Evolutionary conservation across 2,113 vertebrate species (phyloP), one percentile per base, ranked within the genome.

Genomic region (Nothobranchius kuhntae): DNA sequence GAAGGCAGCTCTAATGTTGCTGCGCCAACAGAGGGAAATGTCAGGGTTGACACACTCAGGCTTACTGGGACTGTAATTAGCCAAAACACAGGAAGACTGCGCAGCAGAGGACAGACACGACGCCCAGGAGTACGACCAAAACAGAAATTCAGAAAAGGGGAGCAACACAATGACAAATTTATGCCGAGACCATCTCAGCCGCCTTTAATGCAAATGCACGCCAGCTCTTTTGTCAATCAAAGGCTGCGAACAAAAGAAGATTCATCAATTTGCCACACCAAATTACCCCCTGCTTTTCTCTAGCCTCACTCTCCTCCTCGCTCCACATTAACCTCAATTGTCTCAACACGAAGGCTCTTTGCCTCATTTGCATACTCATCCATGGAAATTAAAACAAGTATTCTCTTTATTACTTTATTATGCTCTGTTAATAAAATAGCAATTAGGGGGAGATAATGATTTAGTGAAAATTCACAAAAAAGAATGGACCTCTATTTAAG

Each of bases 291-390:
- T 55, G 77, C 53, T 68, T 52, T 66, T 69, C 68, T 61, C 40
- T 60, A 61, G 61, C 73, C 61, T 65, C 77, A 4, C 68, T 74
- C 70, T 58, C 72, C 61, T 63, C 65, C 65, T 83, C 80, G 45
- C 64, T 82, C 71, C 78, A 81, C 82, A 86, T 87, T 75, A 78
- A 81, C 80, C 78, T 67, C 80, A 85, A 87, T 86, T 81, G 83
- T 83, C 70, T 74, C 66, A 65, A 80, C 86, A 81, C 42, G 75
- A 80, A 73, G 76, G 57, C 59, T 54, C 82, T 85, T 76, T 80
- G 81, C 82, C 84, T 87, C 81, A 83, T 82, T 88, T 87, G 83
- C 81, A 82, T 64, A 85, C 86, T 89, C 80, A 81, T 72, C 76
- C 78, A 54, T 63, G 80, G 72, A 89, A 85, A 89, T 86, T 76